Evolutionary conservation across 2,113 vertebrate genomes (phyloP), one percentile per base, ranked within the genome.

Genomic region (Athene cunicularia): DNA sequence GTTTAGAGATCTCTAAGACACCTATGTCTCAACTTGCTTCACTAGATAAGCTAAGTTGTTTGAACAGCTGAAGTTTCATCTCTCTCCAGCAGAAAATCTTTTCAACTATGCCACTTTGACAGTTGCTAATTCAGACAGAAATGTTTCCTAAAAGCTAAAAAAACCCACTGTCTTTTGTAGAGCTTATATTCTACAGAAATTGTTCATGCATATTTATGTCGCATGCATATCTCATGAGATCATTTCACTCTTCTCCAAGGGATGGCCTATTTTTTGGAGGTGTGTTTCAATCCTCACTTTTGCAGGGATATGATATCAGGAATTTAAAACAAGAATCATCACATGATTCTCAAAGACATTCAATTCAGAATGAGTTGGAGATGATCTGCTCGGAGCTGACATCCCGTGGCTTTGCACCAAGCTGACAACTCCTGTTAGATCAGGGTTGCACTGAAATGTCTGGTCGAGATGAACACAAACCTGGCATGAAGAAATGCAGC

Each of bases 131-230:
- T 97, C 79, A 86, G 45, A 90, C 28, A 83, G 79, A 90, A 96
- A 83, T 24, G 35, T 86, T 83, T 77, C 67, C 47, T 90, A 94
- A 94, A 93, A 90, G 82, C 92, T 85, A 70, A 93, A 95, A 94
- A 66, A 2, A 0, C 28, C 28, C 37, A 52, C 27, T 0, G 1
- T 62, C 62, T 96, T 94, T 95, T 93, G 81, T 50, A 92, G 35
- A 88, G 49, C 37, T 96, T 76, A 47, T 27, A 83, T 50, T 62
- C 53, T 80, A 90, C 90, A 94, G 71, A 76, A 94, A 76, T n/a
- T 52, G 33, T 62, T 96, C 74, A 88, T 95, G 87, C 81, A 88
- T 94, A 95, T 85, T 82, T 84, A 85, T 85, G 58, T 52, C 0
- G 0, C 62, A 52, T 72, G 60, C 81, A 80, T 73, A 75, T 62